A percentile compares a stretch with the other conserved stretches of the same genome.
Conservation (phyloP, 2,113 vertebrate genomes). For the Leucopternis melanops region DNA sequence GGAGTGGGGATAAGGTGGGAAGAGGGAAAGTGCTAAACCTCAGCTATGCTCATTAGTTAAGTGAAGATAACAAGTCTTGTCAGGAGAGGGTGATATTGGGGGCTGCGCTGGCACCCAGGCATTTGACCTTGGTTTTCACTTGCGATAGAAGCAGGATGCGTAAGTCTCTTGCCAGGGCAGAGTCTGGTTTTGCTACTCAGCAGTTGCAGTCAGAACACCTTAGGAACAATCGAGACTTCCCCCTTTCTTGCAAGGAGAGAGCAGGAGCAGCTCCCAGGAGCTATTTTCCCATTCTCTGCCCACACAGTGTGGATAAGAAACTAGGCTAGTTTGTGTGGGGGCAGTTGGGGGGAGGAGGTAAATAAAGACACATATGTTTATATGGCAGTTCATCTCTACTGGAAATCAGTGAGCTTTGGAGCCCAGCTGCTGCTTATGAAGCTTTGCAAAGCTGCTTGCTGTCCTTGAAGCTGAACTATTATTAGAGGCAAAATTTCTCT, state of each 20-base stretch:
- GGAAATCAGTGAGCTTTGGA: background rate
- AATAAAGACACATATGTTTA: constrained; percentile 9
- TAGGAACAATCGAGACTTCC: background rate
- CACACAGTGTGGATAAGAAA: background rate
- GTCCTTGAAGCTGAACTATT: background rate
- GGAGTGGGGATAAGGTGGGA: background rate
- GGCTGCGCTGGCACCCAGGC: background rate
- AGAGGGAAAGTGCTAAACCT: background rate
- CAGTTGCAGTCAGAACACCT: background rate
- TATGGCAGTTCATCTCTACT: background rate
- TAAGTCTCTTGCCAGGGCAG: background rate
- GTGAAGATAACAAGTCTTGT: background rate
- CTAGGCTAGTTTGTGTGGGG: background rate
- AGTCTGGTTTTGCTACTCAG: background rate
- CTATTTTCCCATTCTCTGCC: background rate
- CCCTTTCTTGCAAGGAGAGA: background rate
- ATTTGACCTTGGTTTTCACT: background rate
- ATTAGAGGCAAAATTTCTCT: background rate
- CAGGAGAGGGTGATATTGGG: background rate
- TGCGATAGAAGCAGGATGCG: background rate
- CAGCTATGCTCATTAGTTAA: background rate
- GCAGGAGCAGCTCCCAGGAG: background rate
- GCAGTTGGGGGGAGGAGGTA: background rate
- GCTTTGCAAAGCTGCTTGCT: background rate
- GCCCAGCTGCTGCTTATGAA: background rate